Conservation (phyloP, 2,797 vertebrate genomes). For the Alcedo quadribrachys region DNA sequence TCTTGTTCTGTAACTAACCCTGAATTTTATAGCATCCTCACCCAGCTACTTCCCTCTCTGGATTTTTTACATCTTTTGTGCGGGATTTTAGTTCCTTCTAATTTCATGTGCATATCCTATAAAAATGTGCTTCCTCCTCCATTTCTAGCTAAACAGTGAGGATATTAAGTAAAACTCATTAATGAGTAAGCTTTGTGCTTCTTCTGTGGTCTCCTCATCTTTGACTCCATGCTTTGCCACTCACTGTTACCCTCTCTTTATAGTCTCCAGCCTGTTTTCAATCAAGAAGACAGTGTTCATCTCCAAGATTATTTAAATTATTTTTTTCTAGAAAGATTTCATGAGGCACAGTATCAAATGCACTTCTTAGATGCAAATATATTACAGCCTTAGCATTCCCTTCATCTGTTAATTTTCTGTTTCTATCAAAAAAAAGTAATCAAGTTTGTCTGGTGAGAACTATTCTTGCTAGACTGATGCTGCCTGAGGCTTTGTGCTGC, state of each 20-base stretch:
- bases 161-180: background rate
- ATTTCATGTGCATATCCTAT: background rate
- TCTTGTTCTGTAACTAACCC: background rate
- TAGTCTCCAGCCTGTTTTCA: conserved; percentile 22
- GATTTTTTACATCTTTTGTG: background rate
- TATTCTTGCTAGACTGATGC: background rate
- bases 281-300: conserved; percentile 31
- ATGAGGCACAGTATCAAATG: conserved; percentile 44
- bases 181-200: background rate
- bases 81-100: background rate
- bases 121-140: background rate
- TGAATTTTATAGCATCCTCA: background rate
- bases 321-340: conserved; percentile 63
- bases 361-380: conserved; percentile 40
- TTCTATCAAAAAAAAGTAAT: conserved; percentile 63
- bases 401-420: conserved; percentile 49
- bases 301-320: conserved; percentile 50
- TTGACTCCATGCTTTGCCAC: background rate
- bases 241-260: conserved; percentile 18
- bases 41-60: background rate
- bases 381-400: conserved; percentile 25
- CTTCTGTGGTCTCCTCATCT: background rate
- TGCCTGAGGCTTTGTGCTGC: background rate
- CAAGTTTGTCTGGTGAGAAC: conserved; percentile 54
- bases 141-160: background rate